phyloP scores from a whole-genome alignment of 2,797 vertebrate species.

The Siniperca scherzeri region DNA sequence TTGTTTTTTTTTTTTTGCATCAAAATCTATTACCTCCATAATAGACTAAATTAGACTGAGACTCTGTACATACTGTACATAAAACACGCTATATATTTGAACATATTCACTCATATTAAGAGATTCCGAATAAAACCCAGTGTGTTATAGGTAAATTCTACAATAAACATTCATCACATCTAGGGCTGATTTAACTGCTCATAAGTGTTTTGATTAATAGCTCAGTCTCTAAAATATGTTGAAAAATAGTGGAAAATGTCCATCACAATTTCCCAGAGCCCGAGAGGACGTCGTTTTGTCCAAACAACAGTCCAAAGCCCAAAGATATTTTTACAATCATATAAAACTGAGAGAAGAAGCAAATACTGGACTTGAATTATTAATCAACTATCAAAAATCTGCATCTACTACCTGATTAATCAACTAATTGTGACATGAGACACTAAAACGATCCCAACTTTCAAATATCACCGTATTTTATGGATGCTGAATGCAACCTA shows the following conservation, averaged over 20 bases:
- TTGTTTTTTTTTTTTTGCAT: too few relatives aligned
- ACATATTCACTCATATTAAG: too few relatives aligned
- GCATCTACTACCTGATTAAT: background rate
- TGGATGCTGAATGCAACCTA: background rate
- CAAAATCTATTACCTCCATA: too few relatives aligned
- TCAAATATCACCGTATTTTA: too few relatives aligned
- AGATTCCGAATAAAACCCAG: too few relatives aligned
- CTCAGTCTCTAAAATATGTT: too few relatives aligned
- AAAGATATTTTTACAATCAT: background rate
- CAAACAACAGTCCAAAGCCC: background rate
- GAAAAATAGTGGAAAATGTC: background rate
- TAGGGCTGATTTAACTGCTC: too few relatives aligned
- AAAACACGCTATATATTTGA: too few relatives aligned
- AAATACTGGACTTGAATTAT: background rate
- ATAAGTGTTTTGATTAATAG: too few relatives aligned
- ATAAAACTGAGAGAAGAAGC: background rate
- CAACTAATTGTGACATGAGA: background rate
- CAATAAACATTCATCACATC: too few relatives aligned
- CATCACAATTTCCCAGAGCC: background rate
- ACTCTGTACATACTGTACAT: background rate
- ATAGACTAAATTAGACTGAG: background rate
- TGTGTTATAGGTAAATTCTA: background rate
- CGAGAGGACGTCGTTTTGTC: background rate
- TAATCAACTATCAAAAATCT: background rate
- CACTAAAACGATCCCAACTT: background rate